A percentile compares a stretch with the other conserved stretches of the same genome.
phyloP scores from a whole-genome alignment of 2,797 vertebrate species.

The Valencia hispanica region DNA sequence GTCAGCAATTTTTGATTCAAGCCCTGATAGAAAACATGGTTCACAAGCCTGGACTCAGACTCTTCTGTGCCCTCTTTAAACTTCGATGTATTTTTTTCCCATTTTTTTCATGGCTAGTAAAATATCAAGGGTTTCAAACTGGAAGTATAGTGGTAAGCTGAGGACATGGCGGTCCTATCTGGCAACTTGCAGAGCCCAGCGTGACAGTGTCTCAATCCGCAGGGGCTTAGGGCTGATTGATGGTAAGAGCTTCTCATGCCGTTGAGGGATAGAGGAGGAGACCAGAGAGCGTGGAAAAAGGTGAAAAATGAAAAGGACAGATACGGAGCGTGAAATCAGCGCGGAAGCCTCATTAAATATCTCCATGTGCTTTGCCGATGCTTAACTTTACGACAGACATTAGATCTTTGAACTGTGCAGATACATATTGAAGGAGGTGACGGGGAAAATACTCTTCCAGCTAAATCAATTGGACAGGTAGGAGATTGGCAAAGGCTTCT shows the following conservation, averaged over 20 bases:
- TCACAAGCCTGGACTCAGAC: conserved; percentile 50
- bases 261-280: conserved; percentile 27
- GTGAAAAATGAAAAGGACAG: conserved; percentile 23
- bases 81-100: conserved; percentile 58
- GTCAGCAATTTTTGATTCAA: conserved; percentile 41
- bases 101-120: conserved; percentile 61
- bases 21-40: conserved; percentile 38
- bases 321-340: conserved; percentile 56
- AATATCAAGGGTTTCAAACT: conserved; percentile 59
- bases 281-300: conserved; percentile 17
- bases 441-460: conserved; percentile 34
- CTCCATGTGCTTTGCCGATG: conserved; percentile 44
- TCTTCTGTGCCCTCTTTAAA: conserved; percentile 45
- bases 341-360: conserved; percentile 64
- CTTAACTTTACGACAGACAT: conserved; percentile 65
- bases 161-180: conserved; percentile 64
- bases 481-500: conserved; percentile 49
- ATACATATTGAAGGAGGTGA: conserved; percentile 30
- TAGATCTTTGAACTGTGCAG: conserved; percentile 44
- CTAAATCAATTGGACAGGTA: conserved; percentile 66
- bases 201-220: conserved; percentile 61
- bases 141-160: conserved; percentile 57
- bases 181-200: conserved; percentile 63
- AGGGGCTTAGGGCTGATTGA: conserved; percentile 62
- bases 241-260: conserved; percentile 51